Evolutionary conservation across 2,888 invertebrate species (phyloP).

Genomic region (Neocrepidodera transversa): DNA sequence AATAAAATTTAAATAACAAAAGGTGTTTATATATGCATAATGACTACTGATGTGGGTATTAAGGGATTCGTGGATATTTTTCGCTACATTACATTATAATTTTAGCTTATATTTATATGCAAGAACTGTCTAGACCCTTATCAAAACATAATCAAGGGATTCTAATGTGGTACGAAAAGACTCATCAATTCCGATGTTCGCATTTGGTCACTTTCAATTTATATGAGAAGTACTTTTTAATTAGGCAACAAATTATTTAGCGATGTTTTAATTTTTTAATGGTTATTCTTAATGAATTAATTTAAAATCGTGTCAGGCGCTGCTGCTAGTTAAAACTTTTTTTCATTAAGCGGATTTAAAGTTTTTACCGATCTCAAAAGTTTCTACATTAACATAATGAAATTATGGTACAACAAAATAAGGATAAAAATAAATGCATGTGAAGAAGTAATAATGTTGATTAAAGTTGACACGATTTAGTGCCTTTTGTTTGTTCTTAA

Average conservation of each 20-base stretch:
- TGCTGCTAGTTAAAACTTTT: background rate
- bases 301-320: background rate
- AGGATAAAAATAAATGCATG: background rate
- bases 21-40: slow-evolving; percentile 3
- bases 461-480: slow-evolving; percentile 2
- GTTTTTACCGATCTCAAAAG: slow-evolving; percentile 1
- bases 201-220: too few relatives aligned
- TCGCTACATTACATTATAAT: slow-evolving; percentile 3
- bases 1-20: slow-evolving; percentile 13
- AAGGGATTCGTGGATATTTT: slow-evolving; percentile 14
- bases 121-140: slow-evolving; percentile 5
- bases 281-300: too few relatives aligned
- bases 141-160: slow-evolving; percentile 17
- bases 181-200: too few relatives aligned
- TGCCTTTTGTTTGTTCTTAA: background rate
- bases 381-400: slow-evolving; percentile 7
- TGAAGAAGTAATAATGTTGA: slow-evolving; percentile 5
- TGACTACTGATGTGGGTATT: slow-evolving; percentile 9
- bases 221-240: too few relatives aligned
- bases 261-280: too few relatives aligned
- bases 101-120: slow-evolving; percentile 11
- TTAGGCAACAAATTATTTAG: too few relatives aligned
- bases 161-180: background rate
- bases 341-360: background rate
- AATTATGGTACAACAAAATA: background rate